Evolutionary conservation across 2,888 invertebrate species (phyloP), one percentile per base, ranked within the genome.

Genomic region (Biston betularia): DNA sequence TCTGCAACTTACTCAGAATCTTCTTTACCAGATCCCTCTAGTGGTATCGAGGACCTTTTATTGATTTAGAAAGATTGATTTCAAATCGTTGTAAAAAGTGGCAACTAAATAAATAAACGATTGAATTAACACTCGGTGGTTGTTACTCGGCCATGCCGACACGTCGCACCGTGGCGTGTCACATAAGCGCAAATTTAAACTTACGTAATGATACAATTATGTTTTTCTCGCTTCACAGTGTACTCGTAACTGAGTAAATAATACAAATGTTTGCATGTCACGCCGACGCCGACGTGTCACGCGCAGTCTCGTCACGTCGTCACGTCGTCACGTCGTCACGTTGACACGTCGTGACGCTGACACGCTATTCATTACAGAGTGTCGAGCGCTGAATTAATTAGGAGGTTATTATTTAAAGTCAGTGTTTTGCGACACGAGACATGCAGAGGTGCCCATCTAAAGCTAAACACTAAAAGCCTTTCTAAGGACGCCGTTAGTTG

Each of bases 311-410:
- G 70, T 71, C 69, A 60, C 64, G 53, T 54, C 54, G 63, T 24
- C 24, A 24, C 62, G 40, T 34, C 64, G 50, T 35, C 48, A 48
- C 14, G 45, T 38, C 59, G 65, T 67, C 65, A 59, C 60, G 53
- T 46, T 38, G 57, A 46, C 54, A 54, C 60, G 60, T 59, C 59
- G 66, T 63, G 68, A 68, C 57, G 50, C 59, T 65, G 67, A 56
- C 68, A 65, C 68, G 58, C 45, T 69, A 65, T 72, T 68, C 63
- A 68, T 72, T 69, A 72, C 65, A 58, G 49, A 57, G 46, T 60
- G 64, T 66, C 68, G 60, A 52, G 60, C 67, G 34, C 60, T 62
- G 61, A 63, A 68, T 66, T 68, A 63, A 65, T 65, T 65, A 63
- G 50, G 50, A 59, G 35, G 40, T 59, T 63, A 63, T 59, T 54